Evolutionary conservation across 2,113 vertebrate species (phyloP).

Genomic region (Crotalus helleri): DNA sequence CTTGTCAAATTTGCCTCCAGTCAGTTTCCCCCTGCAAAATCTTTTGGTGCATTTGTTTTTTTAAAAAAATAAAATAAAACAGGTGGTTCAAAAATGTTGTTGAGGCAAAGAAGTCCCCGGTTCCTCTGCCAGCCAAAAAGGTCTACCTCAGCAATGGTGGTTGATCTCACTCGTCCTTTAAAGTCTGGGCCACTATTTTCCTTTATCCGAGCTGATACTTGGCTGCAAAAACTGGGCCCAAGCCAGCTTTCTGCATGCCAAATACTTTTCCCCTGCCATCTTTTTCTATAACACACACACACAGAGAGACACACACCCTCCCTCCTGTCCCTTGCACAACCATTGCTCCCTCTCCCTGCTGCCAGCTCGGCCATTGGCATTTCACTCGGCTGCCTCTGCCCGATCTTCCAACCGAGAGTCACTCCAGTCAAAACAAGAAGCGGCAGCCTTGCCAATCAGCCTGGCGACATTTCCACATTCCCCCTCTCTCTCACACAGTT

Average conservation of each 20-base stretch:
- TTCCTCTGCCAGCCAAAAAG: background rate
- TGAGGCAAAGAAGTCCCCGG: background rate
- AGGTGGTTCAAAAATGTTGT: background rate
- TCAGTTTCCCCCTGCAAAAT: background rate
- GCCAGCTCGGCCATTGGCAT: background rate
- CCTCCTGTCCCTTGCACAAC: background rate
- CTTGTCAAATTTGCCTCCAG: background rate
- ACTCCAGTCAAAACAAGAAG: background rate
- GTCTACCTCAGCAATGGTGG: background rate
- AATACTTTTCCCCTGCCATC: background rate
- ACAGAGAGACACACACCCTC: background rate
- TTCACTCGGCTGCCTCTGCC: slow-evolving; percentile 7
- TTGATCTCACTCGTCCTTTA: background rate
- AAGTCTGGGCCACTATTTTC: background rate
- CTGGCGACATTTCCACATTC: background rate
- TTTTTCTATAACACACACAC: background rate
- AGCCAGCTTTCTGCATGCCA: background rate
- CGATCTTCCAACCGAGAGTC: background rate
- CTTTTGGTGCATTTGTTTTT: background rate
- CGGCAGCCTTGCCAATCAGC: background rate
- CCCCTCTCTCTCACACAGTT: rapidly evolving
- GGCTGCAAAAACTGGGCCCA: background rate
- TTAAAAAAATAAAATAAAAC: background rate
- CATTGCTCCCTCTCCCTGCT: slow-evolving; percentile 15
- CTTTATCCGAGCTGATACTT: background rate